Base-by-base conservation (phyloP, 1,140 invertebrate genomes). In the Pararge aegeria region DNA sequence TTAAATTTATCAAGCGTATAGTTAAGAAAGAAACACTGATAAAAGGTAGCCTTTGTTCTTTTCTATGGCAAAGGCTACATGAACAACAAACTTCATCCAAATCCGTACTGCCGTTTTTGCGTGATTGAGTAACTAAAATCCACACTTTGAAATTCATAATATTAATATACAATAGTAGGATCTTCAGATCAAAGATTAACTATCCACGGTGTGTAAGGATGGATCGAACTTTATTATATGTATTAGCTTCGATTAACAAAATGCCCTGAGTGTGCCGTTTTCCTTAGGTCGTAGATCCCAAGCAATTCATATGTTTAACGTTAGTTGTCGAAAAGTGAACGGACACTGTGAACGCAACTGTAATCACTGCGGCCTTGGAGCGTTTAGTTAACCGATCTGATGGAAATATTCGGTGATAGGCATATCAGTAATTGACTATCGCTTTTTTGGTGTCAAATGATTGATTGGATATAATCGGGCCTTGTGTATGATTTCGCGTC, bases 281-380 rank as follows among this genome's bases (percentile, higher is more conserved):
- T 12, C 12, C 30, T 42, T 16, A 16, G 5, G 5, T 5, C 16
- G 38, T 10, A 42, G 18, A 42, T 42, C 38, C 13, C 38, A 42
- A 42, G 38, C 38, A 42, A 51, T 51, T 51, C 49, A 37, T 40
- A 53, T 53, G 52, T 44, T 62, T 55, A 48, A 55, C 52, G 48
- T 51, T 42, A 51, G 46, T 34, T 61, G 53, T 55, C 38, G 52
- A 55, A 55, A 55, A 62, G 60, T 62, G 60, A 62, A 53, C 46
- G 60, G 60, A 48, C 44, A 19, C 19, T 46, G 42, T 21, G 21
- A 40, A 44, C 18, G 50, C 27, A 60, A 53, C 49, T 19, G 15
- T 60, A 60, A 53, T 55, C 21, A 50, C 13, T 44, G 19, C 30
- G 24, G 60, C 60, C 60, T 62, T 62, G 52, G 34, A 52, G 13